Evolutionary conservation across 2,113 vertebrate genomes (phyloP), one percentile per base, ranked within the genome.

Genomic region (Planiliza haematocheilus): DNA sequence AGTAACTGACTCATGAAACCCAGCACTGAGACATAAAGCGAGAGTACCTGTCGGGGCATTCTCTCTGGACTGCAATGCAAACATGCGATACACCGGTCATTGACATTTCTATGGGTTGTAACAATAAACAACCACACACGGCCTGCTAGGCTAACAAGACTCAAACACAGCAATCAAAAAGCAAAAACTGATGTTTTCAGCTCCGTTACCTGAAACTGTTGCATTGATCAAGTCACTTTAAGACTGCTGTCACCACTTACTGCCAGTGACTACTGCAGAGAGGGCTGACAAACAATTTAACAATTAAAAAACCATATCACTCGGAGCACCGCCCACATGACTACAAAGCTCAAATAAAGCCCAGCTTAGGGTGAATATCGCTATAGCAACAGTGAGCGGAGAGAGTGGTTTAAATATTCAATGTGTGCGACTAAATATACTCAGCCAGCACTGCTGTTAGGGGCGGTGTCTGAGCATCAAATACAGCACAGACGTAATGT

Each of bases 391-490:
- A 86, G 82, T 43, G 81, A 79, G 77, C 36, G 75, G 70, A 78
- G 41, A 81, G 60, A 61, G 65, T 14, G 80, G 70, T 77, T 91
- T 87, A 87, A 90, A 93, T 90, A 93, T 92, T 90, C 79, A 91
- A 66, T 69, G 75, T 62, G 61, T 63, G 75, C 9, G 76, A 81
- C 86, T 88, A 89, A 91, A 90, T 90, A 86, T 89, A 91, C 79
- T 77, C 37, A 30, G 38, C 8, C 79, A 42, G 71, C 53, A 74
- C 69, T 78, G 69, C 72, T 60, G 81, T 77, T 79, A 76, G 83
- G 65, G 73, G 73, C 37, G 77, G 45, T 8, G 61, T 70, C 73
- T 83, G 74, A 71, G 71, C 42, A 11, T 53, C 70, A 85, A 73
- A 76, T 49, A 69, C 70, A 68, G 61, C 50, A 61, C 58, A 43